A percentile compares a stretch with the other conserved stretches of the same genome.
Conservation (phyloP, 2,797 vertebrate species). For the Sebastes hubbsi region DNA sequence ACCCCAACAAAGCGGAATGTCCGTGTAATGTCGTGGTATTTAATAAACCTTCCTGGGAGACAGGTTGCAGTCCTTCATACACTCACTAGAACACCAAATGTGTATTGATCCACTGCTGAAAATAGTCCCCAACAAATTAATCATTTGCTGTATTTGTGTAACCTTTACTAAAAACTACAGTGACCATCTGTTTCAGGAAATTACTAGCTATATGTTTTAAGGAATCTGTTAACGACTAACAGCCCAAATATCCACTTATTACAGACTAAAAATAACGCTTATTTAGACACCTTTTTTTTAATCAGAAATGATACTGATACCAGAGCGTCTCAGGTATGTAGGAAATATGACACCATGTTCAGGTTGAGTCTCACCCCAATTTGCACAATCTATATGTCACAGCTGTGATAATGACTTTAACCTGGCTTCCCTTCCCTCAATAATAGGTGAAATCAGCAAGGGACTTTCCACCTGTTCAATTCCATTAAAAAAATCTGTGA, state of each 20-base stretch:
- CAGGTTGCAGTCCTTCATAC: background rate
- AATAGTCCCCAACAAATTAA: no score
- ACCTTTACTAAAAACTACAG: no score
- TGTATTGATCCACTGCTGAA: background rate
- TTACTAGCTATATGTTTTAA: background rate
- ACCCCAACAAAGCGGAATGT: no score
- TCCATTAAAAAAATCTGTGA: background rate
- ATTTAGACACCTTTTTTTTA: background rate
- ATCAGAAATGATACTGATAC: background rate
- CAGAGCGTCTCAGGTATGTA: background rate
- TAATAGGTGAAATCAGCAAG: slow-evolving; percentile 55
- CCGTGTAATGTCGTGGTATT: no score
- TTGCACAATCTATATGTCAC: slow-evolving; percentile 20
- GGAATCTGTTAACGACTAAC: background rate
- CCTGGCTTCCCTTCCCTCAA: background rate
- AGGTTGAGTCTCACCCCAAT: slow-evolving; percentile 12
- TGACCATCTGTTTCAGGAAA: no score
- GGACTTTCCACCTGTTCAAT: background rate
- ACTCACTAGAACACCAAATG: background rate
- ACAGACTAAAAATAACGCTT: background rate
- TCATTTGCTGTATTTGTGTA: no score
- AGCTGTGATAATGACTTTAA: slow-evolving; percentile 31
- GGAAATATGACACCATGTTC: background rate
- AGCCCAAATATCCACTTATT: background rate
- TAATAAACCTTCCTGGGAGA: no score